Evolutionary conservation across 92 coral and sea anemone species (phyloP).

Genomic region (Heliopora coerulea): DNA sequence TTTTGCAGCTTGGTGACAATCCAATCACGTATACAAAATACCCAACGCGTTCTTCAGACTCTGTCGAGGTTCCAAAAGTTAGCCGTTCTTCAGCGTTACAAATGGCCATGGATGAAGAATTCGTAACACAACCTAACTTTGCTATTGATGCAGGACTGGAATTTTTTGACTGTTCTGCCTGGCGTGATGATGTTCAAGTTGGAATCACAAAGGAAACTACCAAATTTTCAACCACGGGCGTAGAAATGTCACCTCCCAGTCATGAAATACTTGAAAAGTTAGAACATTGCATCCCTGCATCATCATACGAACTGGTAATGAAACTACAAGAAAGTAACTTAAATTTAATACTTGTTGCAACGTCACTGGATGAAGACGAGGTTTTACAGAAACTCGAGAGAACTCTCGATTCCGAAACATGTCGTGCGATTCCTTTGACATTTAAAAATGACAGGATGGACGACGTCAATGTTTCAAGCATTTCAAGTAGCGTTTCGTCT

Average conservation of each 20-base stretch:
- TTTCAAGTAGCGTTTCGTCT: no score
- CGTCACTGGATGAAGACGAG: conserved; percentile 18
- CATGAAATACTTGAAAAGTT: no score
- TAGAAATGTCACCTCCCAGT: neutral
- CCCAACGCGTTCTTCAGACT: no score
- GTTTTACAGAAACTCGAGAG: conserved; percentile 13
- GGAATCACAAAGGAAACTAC: neutral
- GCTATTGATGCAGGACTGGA: neutral
- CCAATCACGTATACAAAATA: no score
- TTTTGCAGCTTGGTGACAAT: no score
- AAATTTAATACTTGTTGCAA: conserved; percentile 28
- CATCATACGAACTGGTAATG: neutral
- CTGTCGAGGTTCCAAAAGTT: no score
- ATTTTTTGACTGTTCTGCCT: neutral
- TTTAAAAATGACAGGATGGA: neutral
- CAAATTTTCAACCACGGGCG: no score
- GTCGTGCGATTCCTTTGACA: conserved; percentile 17
- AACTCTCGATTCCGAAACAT: conserved; percentile 10
- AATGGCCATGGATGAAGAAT: no score
- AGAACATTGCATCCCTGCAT: no score
- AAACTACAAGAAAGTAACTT: conserved; percentile 22
- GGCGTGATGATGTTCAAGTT: neutral
- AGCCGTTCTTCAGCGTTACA: no score
- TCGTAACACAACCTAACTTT: no score
- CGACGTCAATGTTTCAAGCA: no score